phyloP scores from a whole-genome alignment of 1,140 invertebrate genomes.

The Pemphigus obesinymphae region DNA sequence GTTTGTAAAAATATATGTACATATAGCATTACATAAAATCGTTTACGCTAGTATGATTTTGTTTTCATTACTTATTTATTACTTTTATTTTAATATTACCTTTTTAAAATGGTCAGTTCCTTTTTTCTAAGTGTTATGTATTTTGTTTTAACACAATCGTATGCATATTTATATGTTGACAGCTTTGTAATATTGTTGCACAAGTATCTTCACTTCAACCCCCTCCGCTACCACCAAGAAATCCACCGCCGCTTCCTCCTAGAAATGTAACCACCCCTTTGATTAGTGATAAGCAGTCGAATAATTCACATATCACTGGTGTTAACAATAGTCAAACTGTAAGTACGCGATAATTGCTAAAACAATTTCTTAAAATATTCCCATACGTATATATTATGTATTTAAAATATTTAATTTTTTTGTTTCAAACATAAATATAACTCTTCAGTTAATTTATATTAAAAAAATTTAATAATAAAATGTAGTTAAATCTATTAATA shows the following conservation, averaged over 20 bases:
- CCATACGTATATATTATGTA: neutral
- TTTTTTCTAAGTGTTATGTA: neutral
- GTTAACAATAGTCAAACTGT: constrained; percentile 34
- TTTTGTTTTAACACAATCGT: constrained; percentile 28
- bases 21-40: neutral
- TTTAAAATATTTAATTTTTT: neutral
- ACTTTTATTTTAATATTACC: neutral
- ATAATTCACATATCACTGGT: constrained; percentile 29
- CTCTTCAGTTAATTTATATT: too few species aligned
- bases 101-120: too few species aligned
- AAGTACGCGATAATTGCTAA: constrained; percentile 14
- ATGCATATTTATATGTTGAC: constrained; percentile 36
- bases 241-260: constrained; percentile 19
- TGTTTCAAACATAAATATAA: neutral
- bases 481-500: too few species aligned
- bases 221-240: constrained; percentile 45
- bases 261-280: constrained; percentile 20
- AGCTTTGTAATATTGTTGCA: constrained; percentile 43
- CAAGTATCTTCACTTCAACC: constrained; percentile 47
- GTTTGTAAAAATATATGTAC: neutral
- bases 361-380: constrained; percentile 3
- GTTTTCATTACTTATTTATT: neutral
- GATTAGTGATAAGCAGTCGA: constrained; percentile 28
- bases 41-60: neutral
- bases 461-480: too few species aligned